Conservation (phyloP, 2,888 invertebrate genomes). For the Drosophila quinaria region DNA sequence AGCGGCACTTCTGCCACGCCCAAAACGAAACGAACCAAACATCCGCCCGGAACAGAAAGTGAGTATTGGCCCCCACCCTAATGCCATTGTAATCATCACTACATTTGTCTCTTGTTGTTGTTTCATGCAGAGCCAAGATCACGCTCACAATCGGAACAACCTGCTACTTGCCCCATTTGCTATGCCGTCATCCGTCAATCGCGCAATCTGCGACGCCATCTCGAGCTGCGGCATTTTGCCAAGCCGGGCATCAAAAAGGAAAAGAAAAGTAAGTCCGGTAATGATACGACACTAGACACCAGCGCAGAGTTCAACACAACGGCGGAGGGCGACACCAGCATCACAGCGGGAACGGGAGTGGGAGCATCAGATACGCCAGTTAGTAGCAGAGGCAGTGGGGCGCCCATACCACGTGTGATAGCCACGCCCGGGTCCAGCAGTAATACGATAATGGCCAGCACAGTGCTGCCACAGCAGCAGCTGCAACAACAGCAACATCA, state of each 20-base stretch:
- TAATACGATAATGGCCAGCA: conserved; percentile 65
- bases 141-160: conserved; percentile 88
- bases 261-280: conserved; percentile 84
- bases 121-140: conserved; percentile 86
- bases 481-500: conserved; percentile 60
- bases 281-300: conserved; percentile 71
- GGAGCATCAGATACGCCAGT: conserved; percentile 41
- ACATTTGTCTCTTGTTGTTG: conserved; percentile 11
- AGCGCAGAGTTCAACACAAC: conserved; percentile 62
- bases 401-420: conserved; percentile 58
- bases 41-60: conserved; percentile 76
- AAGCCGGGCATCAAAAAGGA: conserved; percentile 86
- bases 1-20: conserved; percentile 66
- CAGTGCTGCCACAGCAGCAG: conserved; percentile 69
- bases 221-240: conserved; percentile 86
- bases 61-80: conserved; percentile 28
- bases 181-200: conserved; percentile 88
- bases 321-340: conserved; percentile 60
- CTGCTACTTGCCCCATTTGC: conserved; percentile 88
- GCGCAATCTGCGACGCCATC: conserved; percentile 87
- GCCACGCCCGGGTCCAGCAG: conserved; percentile 48
- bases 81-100: not conserved
- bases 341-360: conserved; percentile 36
- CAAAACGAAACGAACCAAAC: conserved; percentile 74
- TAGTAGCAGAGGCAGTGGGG: conserved; percentile 32